Percentiles rank a stretch among this genome's conserved stretches.
phyloP scores from a whole-genome alignment of 2,888 invertebrate species.

The Myopa testacea region DNA sequence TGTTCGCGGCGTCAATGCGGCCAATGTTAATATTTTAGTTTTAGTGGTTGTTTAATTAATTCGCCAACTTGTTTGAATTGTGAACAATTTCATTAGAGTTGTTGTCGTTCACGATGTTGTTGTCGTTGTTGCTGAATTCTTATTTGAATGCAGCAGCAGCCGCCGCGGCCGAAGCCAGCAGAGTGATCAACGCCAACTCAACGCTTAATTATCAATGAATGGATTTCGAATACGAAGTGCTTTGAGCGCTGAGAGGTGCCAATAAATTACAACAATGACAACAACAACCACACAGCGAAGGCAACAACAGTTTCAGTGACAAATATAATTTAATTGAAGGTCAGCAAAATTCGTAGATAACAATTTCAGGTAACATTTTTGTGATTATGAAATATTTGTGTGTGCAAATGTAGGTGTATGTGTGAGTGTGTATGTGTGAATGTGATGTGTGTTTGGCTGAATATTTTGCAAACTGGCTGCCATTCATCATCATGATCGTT shows the following conservation, averaged over 20 bases:
- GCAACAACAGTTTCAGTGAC: conserved; percentile 49
- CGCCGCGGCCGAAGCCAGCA: background rate
- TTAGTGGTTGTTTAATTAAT: conserved; percentile 28
- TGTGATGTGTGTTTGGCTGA: background rate
- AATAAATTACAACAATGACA: conserved; percentile 28
- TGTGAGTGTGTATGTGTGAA: too few relatives aligned
- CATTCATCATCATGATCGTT: too few relatives aligned
- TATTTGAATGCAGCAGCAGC: background rate
- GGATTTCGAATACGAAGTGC: conserved; percentile 1
- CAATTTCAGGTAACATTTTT: too few relatives aligned
- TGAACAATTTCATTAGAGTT: conserved; percentile 1
- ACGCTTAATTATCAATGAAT: conserved; percentile 23
- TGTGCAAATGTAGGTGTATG: too few relatives aligned
- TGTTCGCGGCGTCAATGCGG: background rate
- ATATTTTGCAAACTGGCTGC: too few relatives aligned
- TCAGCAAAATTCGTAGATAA: too few relatives aligned
- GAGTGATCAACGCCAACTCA: conserved; percentile 27
- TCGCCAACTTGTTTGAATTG: conserved; percentile 7
- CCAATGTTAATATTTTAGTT: background rate
- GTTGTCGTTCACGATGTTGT: conserved; percentile 27
- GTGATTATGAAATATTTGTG: background rate
- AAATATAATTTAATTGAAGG: conserved; percentile 33
- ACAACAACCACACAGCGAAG: conserved; percentile 27
- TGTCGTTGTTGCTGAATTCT: conserved; percentile 1
- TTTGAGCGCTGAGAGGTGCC: background rate